phyloP scores from a whole-genome alignment of 64 coral and sea anemone genomes.

The Anthopleura sola region DNA sequence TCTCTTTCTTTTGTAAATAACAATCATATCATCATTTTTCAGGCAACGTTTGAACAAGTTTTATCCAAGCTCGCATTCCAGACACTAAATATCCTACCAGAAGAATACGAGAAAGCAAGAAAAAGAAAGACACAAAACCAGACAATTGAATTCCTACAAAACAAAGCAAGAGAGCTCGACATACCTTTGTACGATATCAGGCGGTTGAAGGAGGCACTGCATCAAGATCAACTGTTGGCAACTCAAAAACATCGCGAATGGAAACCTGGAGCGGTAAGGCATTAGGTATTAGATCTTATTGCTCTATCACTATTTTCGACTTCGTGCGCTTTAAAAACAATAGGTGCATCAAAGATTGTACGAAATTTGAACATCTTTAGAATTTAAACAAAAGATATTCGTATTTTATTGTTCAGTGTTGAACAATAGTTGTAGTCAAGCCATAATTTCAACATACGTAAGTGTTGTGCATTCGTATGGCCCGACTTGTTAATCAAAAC shows the following conservation, averaged over 20 bases:
- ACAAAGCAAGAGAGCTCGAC: slow-evolving; percentile 31
- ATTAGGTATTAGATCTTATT: no score
- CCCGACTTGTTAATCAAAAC: no score
- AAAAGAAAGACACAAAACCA: slow-evolving; percentile 40
- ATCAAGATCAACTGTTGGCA: slow-evolving; percentile 56
- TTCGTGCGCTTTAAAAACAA: no score
- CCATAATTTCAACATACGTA: no score
- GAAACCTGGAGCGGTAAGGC: slow-evolving; percentile 66
- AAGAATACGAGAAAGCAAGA: slow-evolving; percentile 50
- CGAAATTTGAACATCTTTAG: no score
- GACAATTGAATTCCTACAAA: slow-evolving; percentile 56
- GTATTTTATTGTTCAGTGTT: no score
- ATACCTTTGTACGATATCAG: slow-evolving; percentile 70
- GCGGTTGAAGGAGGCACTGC: slow-evolving; percentile 33
- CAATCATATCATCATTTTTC: not conserved
- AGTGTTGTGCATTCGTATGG: no score
- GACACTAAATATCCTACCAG: slow-evolving; percentile 44
- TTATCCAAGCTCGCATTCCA: slow-evolving; percentile 54
- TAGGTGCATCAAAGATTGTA: no score
- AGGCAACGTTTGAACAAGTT: slow-evolving; percentile 69
- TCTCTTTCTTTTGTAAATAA: not conserved
- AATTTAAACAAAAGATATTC: no score
- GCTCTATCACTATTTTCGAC: no score
- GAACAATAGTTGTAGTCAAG: no score
- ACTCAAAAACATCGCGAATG: slow-evolving; percentile 65